Evolutionary conservation across 2,113 vertebrate genomes (phyloP).

Genomic region (Actinemys pallida): DNA sequence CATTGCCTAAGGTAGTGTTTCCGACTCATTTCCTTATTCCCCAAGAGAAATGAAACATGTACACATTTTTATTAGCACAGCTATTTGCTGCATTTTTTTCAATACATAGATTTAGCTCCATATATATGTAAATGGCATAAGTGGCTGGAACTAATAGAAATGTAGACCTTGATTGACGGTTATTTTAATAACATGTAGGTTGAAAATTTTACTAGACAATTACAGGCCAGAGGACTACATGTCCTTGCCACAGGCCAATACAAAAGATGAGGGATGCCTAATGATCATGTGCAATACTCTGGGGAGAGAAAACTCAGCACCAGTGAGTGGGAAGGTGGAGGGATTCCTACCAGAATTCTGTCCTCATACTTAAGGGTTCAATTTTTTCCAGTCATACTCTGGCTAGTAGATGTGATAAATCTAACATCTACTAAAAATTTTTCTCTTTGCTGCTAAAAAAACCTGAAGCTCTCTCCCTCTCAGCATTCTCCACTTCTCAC

Average conservation of each 20-base stretch:
- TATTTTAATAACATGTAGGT: neutral
- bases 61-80: neutral
- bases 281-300: neutral
- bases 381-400: neutral
- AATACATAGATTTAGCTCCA: neutral
- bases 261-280: neutral
- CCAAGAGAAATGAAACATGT: neutral
- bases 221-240: neutral
- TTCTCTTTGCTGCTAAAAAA: neutral
- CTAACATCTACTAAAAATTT: neutral
- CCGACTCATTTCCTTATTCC: neutral
- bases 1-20: neutral
- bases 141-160: neutral
- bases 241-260: neutral
- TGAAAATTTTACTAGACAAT: neutral
- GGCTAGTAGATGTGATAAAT: neutral
- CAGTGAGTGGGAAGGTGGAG: accelerated
- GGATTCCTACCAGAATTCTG: neutral
- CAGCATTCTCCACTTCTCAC: neutral
- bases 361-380: neutral
- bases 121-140: neutral
- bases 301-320: neutral
- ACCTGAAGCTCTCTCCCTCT: neutral
- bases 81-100: neutral
- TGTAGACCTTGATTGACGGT: neutral